Evolutionary conservation across 2,113 vertebrate genomes (phyloP).

Genomic region (Astur gentilis): DNA sequence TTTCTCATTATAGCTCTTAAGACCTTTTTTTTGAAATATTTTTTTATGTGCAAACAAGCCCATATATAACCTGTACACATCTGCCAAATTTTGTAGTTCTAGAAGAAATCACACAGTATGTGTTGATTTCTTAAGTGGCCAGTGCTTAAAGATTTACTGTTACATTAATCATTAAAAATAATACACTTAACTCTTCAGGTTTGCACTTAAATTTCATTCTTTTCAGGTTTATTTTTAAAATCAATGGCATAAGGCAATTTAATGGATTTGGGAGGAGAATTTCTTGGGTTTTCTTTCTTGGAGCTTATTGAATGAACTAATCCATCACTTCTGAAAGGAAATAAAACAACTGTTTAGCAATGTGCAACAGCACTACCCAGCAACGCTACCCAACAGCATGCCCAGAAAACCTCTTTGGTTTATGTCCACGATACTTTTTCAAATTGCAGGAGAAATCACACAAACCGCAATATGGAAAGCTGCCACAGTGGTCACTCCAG

Average conservation of each 20-base stretch:
- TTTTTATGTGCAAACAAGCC: background rate
- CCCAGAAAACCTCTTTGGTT: background rate
- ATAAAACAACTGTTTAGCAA: background rate
- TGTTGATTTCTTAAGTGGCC: background rate
- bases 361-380: background rate
- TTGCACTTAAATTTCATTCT: background rate
- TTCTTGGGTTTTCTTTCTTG: background rate
- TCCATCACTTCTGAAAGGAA: slow-evolving; percentile 8
- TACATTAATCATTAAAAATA: background rate
- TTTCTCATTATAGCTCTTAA: background rate
- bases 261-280: background rate
- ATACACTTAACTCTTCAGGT: background rate
- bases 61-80: background rate
- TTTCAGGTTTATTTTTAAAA: background rate
- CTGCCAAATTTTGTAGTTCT: background rate
- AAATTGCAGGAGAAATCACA: background rate
- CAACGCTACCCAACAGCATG: background rate
- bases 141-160: background rate
- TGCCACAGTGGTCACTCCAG: background rate
- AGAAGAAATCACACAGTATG: background rate
- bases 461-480: background rate
- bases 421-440: background rate
- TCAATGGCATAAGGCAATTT: background rate
- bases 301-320: background rate
- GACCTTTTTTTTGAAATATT: background rate